Evolutionary conservation across 1,140 invertebrate genomes (phyloP).

Genomic region (Coboldia fuscipes): DNA sequence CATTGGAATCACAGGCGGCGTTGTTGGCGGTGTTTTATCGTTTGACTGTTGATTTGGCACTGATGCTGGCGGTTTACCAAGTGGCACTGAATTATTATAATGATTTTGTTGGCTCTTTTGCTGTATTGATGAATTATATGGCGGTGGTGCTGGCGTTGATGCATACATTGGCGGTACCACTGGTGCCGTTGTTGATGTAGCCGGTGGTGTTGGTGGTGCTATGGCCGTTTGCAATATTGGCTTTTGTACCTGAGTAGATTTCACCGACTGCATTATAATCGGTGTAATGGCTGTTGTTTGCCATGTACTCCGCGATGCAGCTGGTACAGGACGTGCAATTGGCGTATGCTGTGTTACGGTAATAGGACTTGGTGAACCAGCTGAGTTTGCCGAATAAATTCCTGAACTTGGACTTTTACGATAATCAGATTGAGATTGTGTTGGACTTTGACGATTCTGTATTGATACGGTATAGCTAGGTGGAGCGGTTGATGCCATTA

Average conservation of each 20-base stretch:
- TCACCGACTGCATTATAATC: conserved; percentile 90
- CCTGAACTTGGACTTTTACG: conserved; percentile 47
- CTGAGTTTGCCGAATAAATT: conserved; percentile 59
- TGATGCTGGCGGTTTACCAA: too few relatives aligned
- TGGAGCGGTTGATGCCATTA: conserved; percentile 41
- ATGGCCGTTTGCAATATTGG: conserved; percentile 84
- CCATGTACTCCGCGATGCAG: conserved; percentile 49
- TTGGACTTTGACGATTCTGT: conserved; percentile 68
- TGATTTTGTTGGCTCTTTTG: conserved; percentile 36
- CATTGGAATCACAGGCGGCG: conserved; percentile 25
- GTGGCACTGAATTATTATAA: too few relatives aligned
- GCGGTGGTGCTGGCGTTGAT: conserved; percentile 46
- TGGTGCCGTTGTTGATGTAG: conserved; percentile 17
- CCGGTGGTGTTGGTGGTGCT: conserved; percentile 52
- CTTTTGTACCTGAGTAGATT: conserved; percentile 84
- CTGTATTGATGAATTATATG: conserved; percentile 58
- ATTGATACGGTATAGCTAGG: conserved; percentile 69
- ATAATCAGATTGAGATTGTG: conserved; percentile 36
- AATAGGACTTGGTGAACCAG: conserved; percentile 52
- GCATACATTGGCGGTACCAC: conserved; percentile 26
- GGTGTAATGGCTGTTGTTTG: conserved; percentile 68
- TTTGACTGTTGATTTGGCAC: conserved; percentile 6
- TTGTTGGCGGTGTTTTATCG: conserved; percentile 27
- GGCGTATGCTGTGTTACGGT: conserved; percentile 33
- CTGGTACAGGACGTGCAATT: conserved; percentile 39